Percentiles rank a stretch among this genome's conserved stretches.
These are phyloP conservation scores for Poecile montanus DNA, from an alignment of 2,797 vertebrate species.

Conservation along the genomic window DNA sequence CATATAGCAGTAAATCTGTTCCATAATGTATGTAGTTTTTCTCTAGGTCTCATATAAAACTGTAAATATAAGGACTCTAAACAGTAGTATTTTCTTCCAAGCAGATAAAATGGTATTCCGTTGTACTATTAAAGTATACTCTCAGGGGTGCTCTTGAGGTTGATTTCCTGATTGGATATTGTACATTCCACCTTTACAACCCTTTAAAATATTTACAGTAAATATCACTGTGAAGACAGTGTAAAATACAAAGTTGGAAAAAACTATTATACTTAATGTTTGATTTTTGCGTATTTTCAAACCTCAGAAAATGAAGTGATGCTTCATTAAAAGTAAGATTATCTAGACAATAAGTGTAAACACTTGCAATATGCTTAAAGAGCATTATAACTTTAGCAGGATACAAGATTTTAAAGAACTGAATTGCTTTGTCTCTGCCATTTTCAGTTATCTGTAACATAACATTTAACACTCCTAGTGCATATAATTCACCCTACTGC, in stretches of 20 bases:
- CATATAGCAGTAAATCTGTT: not conserved
- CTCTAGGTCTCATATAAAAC: not conserved
- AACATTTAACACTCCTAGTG: not conserved
- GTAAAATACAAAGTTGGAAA: not conserved
- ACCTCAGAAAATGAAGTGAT: not conserved
- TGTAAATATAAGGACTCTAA: not conserved
- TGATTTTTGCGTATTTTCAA: slow-evolving; percentile 21
- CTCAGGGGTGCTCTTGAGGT: not conserved
- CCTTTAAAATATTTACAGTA: slow-evolving; percentile 5
- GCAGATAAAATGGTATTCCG: not conserved
- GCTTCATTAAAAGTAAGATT: slow-evolving; percentile 25
- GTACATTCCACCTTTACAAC: not conserved
- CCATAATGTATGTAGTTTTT: not conserved
- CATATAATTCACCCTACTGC: not conserved
- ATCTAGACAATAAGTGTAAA: not conserved
- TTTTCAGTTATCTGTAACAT: not conserved
- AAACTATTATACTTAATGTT: not conserved
- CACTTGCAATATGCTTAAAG: not conserved
- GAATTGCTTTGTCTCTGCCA: not conserved
- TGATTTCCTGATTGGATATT: not conserved
- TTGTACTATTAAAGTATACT: not conserved
- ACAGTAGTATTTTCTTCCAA: not conserved
- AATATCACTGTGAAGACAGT: not conserved
- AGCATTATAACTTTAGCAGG: not conserved
- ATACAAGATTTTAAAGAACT: not conserved